Base-by-base conservation (phyloP, 1,140 invertebrate genomes). In the Drosophila ambigua region DNA sequence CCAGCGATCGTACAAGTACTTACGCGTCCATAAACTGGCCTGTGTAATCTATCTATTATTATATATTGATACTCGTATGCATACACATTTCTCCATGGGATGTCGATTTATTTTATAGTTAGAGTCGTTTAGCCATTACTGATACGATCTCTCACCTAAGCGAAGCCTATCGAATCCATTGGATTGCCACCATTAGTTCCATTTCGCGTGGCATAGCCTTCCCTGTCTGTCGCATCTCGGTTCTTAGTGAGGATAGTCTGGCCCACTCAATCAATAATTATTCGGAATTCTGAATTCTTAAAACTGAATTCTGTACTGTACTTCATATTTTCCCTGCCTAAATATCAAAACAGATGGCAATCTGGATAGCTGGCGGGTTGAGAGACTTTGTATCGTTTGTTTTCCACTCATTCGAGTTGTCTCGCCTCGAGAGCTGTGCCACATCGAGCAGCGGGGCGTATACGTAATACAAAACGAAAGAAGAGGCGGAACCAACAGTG, bases 381-480 rank as follows among this genome's bases (percentile, higher is more conserved):
- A 31, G 8, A 31, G 31, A 31, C 31, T 31, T 8, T 9, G 31
- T 9, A 39, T 39, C 11, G 35, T 39, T 39, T 39, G 35, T 39
- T 13, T 39, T 39, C 35, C 35, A 13, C 35, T 39, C 28, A 45
- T 45, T 45, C 23, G 5, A 5, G 16, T n/a, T 35, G 46, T 28
- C 44, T 39, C 51, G 61, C 71, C 79, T 71, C 46, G 6, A 58
- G 72, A 48, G 60, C 61, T 81, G 78, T 83, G 46, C 61, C 48
- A 60, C 52, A 59, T 58, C 61, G 62, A 64, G 52, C 74, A 63
- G 73, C 60, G 83, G 74, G 82, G 60, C 82, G 82, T 72, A 82
- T 87, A 63, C 69, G 78, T 60, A 78, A 82, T 88, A 79, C 20
- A 68, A 82, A 48, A 65, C 52, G 6, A n/a, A 48, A 20, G 2